phyloP scores from a whole-genome alignment of 2,113 vertebrate species.

The Ceyx margarethae region DNA sequence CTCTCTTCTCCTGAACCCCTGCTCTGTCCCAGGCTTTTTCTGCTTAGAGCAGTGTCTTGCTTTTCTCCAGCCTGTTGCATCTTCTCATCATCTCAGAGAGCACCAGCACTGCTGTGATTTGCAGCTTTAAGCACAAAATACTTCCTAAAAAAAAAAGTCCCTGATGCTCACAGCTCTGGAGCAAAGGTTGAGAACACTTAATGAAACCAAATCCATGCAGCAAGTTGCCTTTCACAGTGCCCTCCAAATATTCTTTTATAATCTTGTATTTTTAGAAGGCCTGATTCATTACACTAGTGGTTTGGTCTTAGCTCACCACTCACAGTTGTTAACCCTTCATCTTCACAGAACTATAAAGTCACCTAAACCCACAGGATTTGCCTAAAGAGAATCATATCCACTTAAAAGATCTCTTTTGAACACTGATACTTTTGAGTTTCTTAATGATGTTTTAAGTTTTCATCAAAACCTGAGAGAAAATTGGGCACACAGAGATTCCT shows the following conservation, averaged over 20 bases:
- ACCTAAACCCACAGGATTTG: background rate
- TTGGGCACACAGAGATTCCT: background rate
- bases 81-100: background rate
- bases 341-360: background rate
- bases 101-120: background rate
- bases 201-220: background rate
- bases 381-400: background rate
- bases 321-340: background rate
- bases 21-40: background rate
- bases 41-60: background rate
- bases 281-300: background rate
- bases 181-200: background rate
- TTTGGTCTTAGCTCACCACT: background rate
- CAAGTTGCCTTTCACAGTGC: background rate
- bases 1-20: background rate
- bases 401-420: background rate
- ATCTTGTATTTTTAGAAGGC: background rate
- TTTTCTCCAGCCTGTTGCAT: background rate
- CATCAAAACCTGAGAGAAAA: background rate
- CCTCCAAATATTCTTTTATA: background rate
- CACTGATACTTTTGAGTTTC: fast-evolving
- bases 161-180: background rate
- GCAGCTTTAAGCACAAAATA: background rate
- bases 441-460: background rate
- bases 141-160: background rate